A percentile compares a stretch with the other conserved stretches of the same genome.
phyloP scores from a whole-genome alignment of 2,113 vertebrate genomes.

The Diadophis punctatus region DNA sequence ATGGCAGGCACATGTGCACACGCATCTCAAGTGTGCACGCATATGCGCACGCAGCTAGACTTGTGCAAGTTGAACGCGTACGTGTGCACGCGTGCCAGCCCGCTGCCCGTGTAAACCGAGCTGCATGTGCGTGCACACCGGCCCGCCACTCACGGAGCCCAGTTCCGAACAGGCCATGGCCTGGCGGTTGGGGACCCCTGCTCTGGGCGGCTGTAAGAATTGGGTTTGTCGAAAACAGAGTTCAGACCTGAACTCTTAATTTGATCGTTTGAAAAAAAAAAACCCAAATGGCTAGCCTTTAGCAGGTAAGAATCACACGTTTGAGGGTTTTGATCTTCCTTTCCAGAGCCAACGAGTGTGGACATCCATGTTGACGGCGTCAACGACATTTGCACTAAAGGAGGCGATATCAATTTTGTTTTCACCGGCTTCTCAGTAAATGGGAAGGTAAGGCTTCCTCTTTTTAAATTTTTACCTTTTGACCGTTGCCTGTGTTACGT shows the following conservation, averaged over 20 bases:
- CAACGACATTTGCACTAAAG: constrained; percentile 93
- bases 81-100: too few relatives aligned
- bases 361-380: constrained; percentile 93
- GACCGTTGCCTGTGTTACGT: not conserved
- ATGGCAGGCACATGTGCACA: too few relatives aligned
- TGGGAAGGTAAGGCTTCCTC: constrained; percentile 76
- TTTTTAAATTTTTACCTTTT: not conserved
- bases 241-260: not conserved
- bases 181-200: too few relatives aligned
- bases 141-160: too few relatives aligned
- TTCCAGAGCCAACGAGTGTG: constrained; percentile 87
- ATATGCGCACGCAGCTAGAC: too few relatives aligned
- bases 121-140: too few relatives aligned
- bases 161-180: too few relatives aligned
- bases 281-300: not conserved
- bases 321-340: not conserved
- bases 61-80: too few relatives aligned
- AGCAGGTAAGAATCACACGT: not conserved
- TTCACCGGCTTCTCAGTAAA: constrained; percentile 95
- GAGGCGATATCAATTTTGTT: constrained; percentile 95
- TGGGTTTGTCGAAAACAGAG: not conserved
- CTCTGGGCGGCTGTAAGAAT: not conserved
- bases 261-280: not conserved
- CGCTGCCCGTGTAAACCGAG: too few relatives aligned
- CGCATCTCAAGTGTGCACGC: too few relatives aligned